Base-by-base conservation (phyloP, 2,888 invertebrate species). In the Mermis nigrescens region DNA sequence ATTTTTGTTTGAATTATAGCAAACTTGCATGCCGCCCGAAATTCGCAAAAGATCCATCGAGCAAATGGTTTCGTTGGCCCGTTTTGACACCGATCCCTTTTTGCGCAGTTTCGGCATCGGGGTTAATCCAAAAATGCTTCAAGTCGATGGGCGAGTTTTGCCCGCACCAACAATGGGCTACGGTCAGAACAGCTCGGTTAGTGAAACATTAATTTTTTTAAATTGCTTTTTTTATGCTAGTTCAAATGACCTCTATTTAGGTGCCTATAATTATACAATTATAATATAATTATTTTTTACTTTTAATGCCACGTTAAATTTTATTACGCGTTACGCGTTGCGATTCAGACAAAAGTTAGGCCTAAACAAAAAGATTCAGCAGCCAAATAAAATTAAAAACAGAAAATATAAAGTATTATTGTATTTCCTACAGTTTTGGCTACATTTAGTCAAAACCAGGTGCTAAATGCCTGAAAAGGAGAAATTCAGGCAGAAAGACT, bases 51-150 rank as follows among this genome's bases (percentile, higher is more conserved):
- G 12, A 19, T 4, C 45, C 2, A 58, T 60, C 46, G 28, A 52
- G 22, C 3, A 24, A 12, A 3, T 59, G 59, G 12, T 56, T 53
- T 29, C 29, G 19, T 31, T 7, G 3, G 62, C 61, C n/a, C 45
- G 61, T 12, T 59, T 32, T 38, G 3, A 60, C 12, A 24, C 2
- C 1, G 58, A 62, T 55, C 56, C 54, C 15, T 55, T 62, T 31
- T 24, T 60, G 60, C 26, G 63, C 19, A 60, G 2, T 2, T 64
- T 64, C 46, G 63, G 61, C 52, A 57, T 63, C 46, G 27, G 2
- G 7, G 55, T 63, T 28, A 38, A 46, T 12, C n/a, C 46, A n/a
- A 12, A 29, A 28, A 62, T 62, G 63, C 4, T 55, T n/a, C 46
- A 59, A 19, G 57, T 64, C 22, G 52, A 63, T 2, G 63, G 63